phyloP scores from a whole-genome alignment of 2,888 invertebrate species.

The Charanyca ferruginea region DNA sequence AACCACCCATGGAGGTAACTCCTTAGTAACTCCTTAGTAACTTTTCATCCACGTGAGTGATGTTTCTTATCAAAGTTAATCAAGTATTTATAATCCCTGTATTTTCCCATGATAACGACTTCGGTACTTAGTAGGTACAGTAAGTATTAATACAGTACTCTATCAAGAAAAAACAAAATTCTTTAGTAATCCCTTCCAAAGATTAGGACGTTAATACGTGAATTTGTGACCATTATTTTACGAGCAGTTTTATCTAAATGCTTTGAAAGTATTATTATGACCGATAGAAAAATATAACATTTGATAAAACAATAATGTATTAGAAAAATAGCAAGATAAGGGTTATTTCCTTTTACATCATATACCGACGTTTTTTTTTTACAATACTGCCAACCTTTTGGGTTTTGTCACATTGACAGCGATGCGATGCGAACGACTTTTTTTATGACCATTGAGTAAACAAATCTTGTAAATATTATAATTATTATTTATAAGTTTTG shows the following conservation, averaged over 20 bases:
- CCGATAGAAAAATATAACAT: constrained; percentile 28
- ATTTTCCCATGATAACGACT: constrained; percentile 16
- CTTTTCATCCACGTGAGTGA: neutral
- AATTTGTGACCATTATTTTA: constrained; percentile 23
- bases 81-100: neutral
- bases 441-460: too few relatives aligned
- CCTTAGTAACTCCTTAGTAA: neutral
- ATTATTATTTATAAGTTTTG: too few relatives aligned
- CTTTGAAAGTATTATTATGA: constrained; percentile 25
- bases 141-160: too few relatives aligned
- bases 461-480: too few relatives aligned
- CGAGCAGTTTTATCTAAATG: constrained; percentile 6
- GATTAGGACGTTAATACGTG: constrained; percentile 17
- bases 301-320: constrained; percentile 14
- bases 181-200: constrained; percentile 29
- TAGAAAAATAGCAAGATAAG: constrained; percentile 10
- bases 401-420: too few relatives aligned
- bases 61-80: neutral
- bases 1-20: too few relatives aligned
- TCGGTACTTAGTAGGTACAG: too few relatives aligned
- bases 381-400: neutral
- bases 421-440: too few relatives aligned
- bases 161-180: constrained; percentile 33
- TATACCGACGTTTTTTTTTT: neutral
- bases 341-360: constrained; percentile 15